phyloP scores from a whole-genome alignment of 2,113 vertebrate species.

The Erinaceus europaeus region DNA sequence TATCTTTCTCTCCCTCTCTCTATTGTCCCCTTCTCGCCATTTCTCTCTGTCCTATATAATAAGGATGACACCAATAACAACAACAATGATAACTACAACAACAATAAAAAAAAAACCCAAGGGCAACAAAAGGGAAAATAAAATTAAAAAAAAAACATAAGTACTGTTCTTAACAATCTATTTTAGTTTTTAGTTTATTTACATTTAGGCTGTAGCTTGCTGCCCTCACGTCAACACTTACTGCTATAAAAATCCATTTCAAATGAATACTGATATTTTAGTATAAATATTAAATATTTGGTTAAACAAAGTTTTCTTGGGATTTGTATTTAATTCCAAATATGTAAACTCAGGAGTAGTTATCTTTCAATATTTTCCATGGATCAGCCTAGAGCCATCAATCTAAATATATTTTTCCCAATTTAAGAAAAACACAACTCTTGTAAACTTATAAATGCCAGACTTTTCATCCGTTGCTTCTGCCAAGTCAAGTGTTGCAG shows the following conservation, averaged over 20 bases:
- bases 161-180: not conserved
- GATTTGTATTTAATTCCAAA: not conserved
- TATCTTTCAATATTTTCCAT: not conserved
- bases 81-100: no score
- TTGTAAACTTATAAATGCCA: slow-evolving; percentile 1
- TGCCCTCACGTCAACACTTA: not conserved
- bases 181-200: slow-evolving; percentile 17
- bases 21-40: no score
- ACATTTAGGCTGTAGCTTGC: slow-evolving; percentile 3
- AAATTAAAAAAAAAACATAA: no score
- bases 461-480: slow-evolving; percentile 1
- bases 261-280: slow-evolving; percentile 11
- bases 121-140: no score
- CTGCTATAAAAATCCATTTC: slow-evolving; percentile 21
- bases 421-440: not conserved
- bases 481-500: slow-evolving; percentile 44
- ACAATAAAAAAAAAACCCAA: no score
- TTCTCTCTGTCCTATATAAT: no score
- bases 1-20: no score
- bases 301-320: not conserved
- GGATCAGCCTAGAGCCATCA: not conserved
- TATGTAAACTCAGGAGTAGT: not conserved
- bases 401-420: not conserved
- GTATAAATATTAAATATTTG: slow-evolving; percentile 49
- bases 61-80: no score